A percentile compares a stretch with the other conserved stretches of the same genome.
Evolutionary conservation across 2,113 vertebrate species (phyloP).

Genomic region (Coryphaenoides rupestris): DNA sequence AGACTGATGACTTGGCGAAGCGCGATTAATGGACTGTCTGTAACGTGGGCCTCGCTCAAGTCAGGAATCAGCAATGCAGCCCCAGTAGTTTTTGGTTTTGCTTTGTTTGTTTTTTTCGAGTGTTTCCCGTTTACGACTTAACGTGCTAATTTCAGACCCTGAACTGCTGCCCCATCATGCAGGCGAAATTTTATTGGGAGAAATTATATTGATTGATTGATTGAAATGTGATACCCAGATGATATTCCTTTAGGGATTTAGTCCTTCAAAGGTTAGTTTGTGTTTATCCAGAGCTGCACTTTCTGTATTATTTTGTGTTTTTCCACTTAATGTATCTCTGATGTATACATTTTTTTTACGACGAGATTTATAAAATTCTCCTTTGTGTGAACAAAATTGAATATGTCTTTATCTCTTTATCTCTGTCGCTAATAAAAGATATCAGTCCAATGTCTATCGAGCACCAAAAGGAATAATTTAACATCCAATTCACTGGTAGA

Average conservation of each 20-base stretch:
- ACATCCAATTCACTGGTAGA: too few species aligned
- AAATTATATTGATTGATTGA: neutral
- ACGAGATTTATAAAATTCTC: too few species aligned
- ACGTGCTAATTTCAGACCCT: neutral
- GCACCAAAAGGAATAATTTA: too few species aligned
- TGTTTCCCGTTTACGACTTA: neutral
- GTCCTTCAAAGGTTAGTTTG: neutral
- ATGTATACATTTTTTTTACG: too few species aligned
- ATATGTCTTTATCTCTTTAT: too few species aligned
- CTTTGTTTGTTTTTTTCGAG: neutral
- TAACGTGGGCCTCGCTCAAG: neutral
- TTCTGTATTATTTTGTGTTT: neutral
- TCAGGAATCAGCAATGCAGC: neutral
- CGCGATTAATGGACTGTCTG: slow-evolving; percentile 38
- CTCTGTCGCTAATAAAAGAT: too few species aligned
- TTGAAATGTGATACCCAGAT: neutral
- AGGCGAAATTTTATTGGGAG: neutral
- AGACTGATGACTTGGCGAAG: slow-evolving; percentile 9
- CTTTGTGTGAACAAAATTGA: too few species aligned
- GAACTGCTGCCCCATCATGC: neutral
- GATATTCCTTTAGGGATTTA: neutral
- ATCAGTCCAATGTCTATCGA: too few species aligned
- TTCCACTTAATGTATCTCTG: neutral
- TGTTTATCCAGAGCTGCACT: neutral
- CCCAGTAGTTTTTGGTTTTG: too few species aligned